A percentile compares a stretch with the other conserved stretches of the same genome.
These are phyloP conservation scores for Heliornis fulica DNA, from an alignment of 2,113 vertebrate genomes.

Conservation along the genomic window DNA sequence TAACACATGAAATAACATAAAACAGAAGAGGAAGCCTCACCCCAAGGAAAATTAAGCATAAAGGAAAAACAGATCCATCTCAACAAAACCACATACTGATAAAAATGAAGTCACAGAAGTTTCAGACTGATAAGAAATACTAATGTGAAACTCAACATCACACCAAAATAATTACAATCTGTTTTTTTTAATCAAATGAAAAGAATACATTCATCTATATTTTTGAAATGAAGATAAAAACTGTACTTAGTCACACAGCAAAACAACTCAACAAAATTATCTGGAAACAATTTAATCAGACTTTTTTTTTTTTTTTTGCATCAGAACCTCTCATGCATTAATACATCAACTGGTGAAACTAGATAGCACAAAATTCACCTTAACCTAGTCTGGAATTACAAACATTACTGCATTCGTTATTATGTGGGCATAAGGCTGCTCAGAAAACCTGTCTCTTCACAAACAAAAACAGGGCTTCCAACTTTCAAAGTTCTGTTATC, in stretches of 20 bases:
- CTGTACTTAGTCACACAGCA: background rate
- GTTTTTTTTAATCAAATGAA: background rate
- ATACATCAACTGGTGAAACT: background rate
- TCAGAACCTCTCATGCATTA: background rate
- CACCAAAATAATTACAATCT: background rate
- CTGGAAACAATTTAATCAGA: background rate
- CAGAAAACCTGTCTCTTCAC: background rate
- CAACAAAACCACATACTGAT: background rate
- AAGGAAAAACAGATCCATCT: background rate
- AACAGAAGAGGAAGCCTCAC: background rate
- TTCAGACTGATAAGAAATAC: background rate
- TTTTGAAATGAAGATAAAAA: background rate
- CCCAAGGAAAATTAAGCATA: background rate
- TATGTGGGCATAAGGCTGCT: background rate
- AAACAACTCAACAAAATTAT: background rate
- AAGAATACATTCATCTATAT: background rate
- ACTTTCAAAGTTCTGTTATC: background rate
- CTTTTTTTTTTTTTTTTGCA: background rate
- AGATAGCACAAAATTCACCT: background rate
- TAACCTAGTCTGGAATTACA: background rate
- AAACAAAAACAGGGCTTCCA: background rate
- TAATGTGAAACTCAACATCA: background rate
- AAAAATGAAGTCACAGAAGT: background rate
- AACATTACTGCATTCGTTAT: background rate
- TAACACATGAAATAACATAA: background rate